Base-by-base conservation (phyloP, 23 tunicate genomes). In the Oikopleura dioica region DNA sequence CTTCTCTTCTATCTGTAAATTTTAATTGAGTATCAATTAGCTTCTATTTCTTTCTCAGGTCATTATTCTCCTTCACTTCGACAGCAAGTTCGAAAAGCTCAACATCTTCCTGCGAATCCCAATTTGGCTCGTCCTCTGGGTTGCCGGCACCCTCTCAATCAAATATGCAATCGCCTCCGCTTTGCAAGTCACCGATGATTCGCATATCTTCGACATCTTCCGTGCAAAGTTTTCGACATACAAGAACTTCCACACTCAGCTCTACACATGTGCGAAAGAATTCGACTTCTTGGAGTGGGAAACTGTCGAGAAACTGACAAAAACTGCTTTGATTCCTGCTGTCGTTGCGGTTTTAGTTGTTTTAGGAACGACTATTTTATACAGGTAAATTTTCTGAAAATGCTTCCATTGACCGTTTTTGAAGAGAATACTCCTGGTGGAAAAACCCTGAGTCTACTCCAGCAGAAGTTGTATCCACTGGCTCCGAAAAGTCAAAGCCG, bases 231-330 rank as follows among this genome's bases (percentile, higher is more conserved):
- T 94, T 69, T 59, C 95, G 0, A 85, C 80, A n/a, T 94, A 86
- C 81, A 81, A 86, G 26, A 94, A 94, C 63, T 94, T 94, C 68
- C 99, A 94, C 75, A 94, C 99, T 0, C 87, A 86, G 99, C 68
- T 94, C 37, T 94, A 94, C 81, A 94, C 99, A 0, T 94, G 99
- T 84, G 99, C 99, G 5, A 94, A 94, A 94, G 99, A 94, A 78
- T 94, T 94, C 76, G 99, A 94, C 75, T 94, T 94, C 76, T 37
- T 94, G 35, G 99, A 94, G 38, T 23, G 84, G 68, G 81, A 82
- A 24, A 94, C 99, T 0, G 83, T 94, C 37, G 32, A 80, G 23
- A 81, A 83, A 44, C 38, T 94, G 50, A 35, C 80, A 31, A 81
- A 94, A 59, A 94, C 99, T 0, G 37, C 82, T 38, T 79, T 94